A percentile compares a stretch with the other conserved stretches of the same genome.
These are phyloP conservation scores for Drosophila diplacantha DNA, from an alignment of 2,888 invertebrate species.

Conservation along the genomic window DNA sequence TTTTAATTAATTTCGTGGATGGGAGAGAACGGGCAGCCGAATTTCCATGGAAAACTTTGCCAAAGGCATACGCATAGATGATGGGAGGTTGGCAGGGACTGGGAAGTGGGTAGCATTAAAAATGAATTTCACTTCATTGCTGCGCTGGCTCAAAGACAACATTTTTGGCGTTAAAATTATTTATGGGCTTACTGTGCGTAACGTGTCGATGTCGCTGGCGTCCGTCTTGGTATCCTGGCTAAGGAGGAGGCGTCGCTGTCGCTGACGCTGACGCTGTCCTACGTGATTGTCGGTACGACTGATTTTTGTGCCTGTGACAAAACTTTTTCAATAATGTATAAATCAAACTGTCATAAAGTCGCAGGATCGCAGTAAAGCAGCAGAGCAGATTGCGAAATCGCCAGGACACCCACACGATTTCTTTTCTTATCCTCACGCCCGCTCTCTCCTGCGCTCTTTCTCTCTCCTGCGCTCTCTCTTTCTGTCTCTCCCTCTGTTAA, in stretches of 20 bases:
- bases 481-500: conserved; percentile 35
- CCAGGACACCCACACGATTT: conserved; percentile 33
- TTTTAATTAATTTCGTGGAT: conserved; percentile 74
- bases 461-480: not conserved
- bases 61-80: conserved; percentile 19
- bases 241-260: conserved; percentile 3
- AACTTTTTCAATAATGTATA: conserved; percentile 75
- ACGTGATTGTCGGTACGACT: conserved; percentile 63
- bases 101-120: conserved; percentile 52
- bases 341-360: conserved; percentile 77
- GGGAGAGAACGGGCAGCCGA: conserved; percentile 15
- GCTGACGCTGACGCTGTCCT: conserved; percentile 15
- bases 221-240: not conserved
- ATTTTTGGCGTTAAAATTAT: conserved; percentile 61
- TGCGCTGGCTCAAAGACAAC: conserved; percentile 37
- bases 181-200: conserved; percentile 61
- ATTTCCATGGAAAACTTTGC: conserved; percentile 48
- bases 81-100: not conserved
- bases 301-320: conserved; percentile 54
- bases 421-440: conserved; percentile 13
- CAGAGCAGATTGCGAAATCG: conserved; percentile 37
- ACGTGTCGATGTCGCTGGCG: conserved; percentile 25
- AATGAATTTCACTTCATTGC: conserved; percentile 68
- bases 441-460: too few relatives aligned
- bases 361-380: conserved; percentile 31